A percentile compares a stretch with the other conserved stretches of the same genome.
These are phyloP conservation scores for Epinephelus moara DNA, from an alignment of 2,113 vertebrate genomes.

Conservation along the genomic window DNA sequence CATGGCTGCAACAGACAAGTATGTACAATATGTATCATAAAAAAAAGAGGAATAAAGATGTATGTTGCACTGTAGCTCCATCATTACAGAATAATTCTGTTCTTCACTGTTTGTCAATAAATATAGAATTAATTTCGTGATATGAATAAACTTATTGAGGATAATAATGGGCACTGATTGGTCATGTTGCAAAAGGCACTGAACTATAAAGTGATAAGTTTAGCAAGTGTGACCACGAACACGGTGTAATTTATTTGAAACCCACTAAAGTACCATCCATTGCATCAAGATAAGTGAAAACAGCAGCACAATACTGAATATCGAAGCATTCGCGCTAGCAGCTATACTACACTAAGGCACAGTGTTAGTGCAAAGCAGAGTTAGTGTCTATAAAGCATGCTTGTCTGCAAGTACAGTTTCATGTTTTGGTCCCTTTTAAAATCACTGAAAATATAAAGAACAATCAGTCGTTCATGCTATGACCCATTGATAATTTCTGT, in stretches of 20 bases:
- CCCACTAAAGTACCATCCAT: not conserved
- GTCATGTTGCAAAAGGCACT: slow-evolving; percentile 8
- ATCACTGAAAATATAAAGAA: slow-evolving; percentile 28
- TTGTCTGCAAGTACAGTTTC: not conserved
- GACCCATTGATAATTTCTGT: not conserved
- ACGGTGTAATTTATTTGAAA: slow-evolving; percentile 4
- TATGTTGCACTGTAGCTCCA: not conserved
- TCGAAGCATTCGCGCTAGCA: not conserved
- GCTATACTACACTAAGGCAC: slow-evolving; percentile 48
- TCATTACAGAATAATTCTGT: not conserved
- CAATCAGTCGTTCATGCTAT: slow-evolving; percentile 15
- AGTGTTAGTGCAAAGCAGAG: slow-evolving; percentile 21
- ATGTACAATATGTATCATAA: not conserved
- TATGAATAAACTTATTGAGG: not conserved
- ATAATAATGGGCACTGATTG: not conserved
- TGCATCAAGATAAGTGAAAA: not conserved
- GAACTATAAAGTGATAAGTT: not conserved
- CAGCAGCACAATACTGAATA: slow-evolving; percentile 1
- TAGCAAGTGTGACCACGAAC: not conserved
- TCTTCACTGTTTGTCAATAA: not conserved
- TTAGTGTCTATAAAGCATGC: slow-evolving; percentile 30
- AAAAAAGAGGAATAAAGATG: not conserved
- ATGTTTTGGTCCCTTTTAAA: slow-evolving; percentile 27
- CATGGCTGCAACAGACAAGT: not conserved
- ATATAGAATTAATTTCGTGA: not conserved